Base-by-base conservation (phyloP, 2,113 vertebrate species). In the Plestiodon gilberti region DNA sequence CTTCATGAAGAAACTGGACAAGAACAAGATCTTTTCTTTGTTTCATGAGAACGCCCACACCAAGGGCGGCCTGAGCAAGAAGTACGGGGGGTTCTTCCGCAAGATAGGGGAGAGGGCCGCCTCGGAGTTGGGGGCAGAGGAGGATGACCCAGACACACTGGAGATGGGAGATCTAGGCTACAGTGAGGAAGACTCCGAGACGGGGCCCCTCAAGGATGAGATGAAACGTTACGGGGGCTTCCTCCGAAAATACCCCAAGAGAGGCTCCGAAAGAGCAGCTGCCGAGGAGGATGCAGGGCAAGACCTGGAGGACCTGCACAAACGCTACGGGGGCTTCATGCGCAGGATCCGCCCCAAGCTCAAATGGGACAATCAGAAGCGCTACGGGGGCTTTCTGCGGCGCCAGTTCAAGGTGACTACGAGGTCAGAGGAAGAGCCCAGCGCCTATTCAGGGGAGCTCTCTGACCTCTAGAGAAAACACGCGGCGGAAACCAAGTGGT, bases 291-390 rank as follows among this genome's bases (percentile, higher is more conserved):
- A 38, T 62, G n/a, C n/a, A n/a, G 95, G 88, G 62, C 80, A 59
- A 74, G 94, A 93, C 86, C 95, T 94, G 28, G 97, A 97, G 22
- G 97, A 97, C 94, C 95, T 99, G 61, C 98, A 99, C 93, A 99
- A 99, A 91, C 97, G 99, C 84, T 99, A 99, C 1, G 99, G 99
- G 0, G 99, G 99, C 78, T 99, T 99, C 95, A 94, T 99, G 97
- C 95, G 98, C 88, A 97, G 98, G 90, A 97, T 99, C 93, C 97
- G 98, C 4, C 98, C 99, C 86, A 99, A 98, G 95, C 94, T 99
- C 61, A 98, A 98, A 90, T 99, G 98, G 99, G 98, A 98, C 96
- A 99, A 98, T 92, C 97, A 98, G 96, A 98, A 99, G 93, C 96
- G 98, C 30, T 99, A 99, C 10, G 99, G 98, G 0, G 98, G 98